Percentiles rank a stretch among this genome's conserved stretches.
Evolutionary conservation across 2,797 vertebrate species (phyloP).

Genomic region (Hyperoplus lanceolatus): DNA sequence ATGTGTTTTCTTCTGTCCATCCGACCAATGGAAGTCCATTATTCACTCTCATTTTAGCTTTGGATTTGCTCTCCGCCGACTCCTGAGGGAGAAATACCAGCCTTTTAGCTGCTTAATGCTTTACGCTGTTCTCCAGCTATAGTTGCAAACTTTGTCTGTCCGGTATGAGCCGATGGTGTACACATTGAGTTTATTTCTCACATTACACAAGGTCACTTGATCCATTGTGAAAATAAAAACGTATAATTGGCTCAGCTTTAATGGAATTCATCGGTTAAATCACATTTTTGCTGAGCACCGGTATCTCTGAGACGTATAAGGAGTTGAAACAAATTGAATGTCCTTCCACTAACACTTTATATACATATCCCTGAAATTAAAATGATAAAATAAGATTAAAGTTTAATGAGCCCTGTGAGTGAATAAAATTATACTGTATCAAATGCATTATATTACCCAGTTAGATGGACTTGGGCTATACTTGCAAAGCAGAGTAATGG

Average conservation of each 20-base stretch:
- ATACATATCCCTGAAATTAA: conserved; percentile 1
- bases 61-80: not conserved
- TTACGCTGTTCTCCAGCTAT: conserved; percentile 5
- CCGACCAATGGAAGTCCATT: not conserved
- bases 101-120: not conserved
- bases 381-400: conserved; percentile 13
- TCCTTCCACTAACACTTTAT: not conserved
- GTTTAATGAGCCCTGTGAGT: conserved; percentile 8
- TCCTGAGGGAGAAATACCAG: conserved; percentile 11
- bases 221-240: not conserved
- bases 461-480: conserved; percentile 3
- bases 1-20: not conserved
- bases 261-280: not conserved
- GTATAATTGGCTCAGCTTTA: not conserved
- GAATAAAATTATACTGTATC: conserved; percentile 14
- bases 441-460: conserved; percentile 6
- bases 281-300: not conserved
- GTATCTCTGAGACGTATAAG: not conserved
- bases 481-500: conserved; percentile 6
- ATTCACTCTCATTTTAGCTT: conserved; percentile 7
- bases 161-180: not conserved
- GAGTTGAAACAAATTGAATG: not conserved
- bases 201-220: not conserved
- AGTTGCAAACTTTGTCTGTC: conserved; percentile 3
- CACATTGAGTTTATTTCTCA: not conserved